Conservation (phyloP, 2,113 vertebrate genomes). For the Collichthys lucidus region DNA sequence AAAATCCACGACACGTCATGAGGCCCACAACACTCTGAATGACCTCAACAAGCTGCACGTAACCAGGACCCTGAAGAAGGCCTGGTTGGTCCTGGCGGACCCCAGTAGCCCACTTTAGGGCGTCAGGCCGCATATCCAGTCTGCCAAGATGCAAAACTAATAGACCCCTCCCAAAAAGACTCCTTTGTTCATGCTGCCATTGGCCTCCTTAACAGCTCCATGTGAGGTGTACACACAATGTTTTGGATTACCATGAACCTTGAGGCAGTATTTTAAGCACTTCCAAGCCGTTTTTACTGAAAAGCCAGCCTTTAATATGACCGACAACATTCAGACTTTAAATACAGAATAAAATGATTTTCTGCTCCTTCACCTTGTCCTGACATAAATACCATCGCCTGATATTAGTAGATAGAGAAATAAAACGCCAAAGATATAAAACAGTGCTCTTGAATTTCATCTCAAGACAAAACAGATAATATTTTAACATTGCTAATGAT, state of each 20-base stretch:
- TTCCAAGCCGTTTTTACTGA: neutral
- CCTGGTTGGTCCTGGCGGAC: too few species aligned
- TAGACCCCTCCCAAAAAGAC: too few species aligned
- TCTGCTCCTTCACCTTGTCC: neutral
- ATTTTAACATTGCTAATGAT: slow-evolving; percentile 4
- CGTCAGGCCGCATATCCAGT: too few species aligned
- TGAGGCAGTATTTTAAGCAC: neutral
- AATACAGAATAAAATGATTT: slow-evolving; percentile 26
- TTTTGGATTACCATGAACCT: too few species aligned
- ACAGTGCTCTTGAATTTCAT: neutral
- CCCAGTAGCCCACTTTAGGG: too few species aligned
- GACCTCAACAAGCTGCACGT: too few species aligned
- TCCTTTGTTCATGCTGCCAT: too few species aligned
- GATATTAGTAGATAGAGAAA: slow-evolving; percentile 20
- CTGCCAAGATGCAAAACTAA: too few species aligned
- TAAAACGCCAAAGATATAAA: slow-evolving; percentile 9
- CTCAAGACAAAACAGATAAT: neutral
- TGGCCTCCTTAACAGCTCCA: too few species aligned
- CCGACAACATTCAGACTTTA: slow-evolving; percentile 1
- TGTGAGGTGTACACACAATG: too few species aligned
- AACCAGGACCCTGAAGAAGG: too few species aligned
- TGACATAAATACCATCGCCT: slow-evolving; percentile 15
- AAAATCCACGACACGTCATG: neutral
- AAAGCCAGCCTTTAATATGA: slow-evolving; percentile 32
- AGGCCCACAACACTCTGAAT: neutral